Evolutionary conservation across 1,140 invertebrate genomes (phyloP).

Genomic region (Bradynema listronoti): DNA sequence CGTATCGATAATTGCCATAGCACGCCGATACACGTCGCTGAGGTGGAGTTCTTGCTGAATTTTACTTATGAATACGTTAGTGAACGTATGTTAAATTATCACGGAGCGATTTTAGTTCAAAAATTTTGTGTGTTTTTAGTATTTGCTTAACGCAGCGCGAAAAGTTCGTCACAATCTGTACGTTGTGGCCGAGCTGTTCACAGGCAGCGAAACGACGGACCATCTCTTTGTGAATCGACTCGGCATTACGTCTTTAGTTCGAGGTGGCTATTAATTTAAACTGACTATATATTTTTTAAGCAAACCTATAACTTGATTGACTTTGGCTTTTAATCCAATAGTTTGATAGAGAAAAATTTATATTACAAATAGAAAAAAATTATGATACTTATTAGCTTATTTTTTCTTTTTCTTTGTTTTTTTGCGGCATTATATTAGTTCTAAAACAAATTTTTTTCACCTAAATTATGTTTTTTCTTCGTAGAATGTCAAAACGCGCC

Average conservation of each 20-base stretch:
- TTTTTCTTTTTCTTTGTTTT: no score
- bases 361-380: no score
- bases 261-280: constrained; percentile 65
- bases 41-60: constrained; percentile 58
- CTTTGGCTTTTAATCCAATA: no score
- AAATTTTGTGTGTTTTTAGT: constrained; percentile 62
- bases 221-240: constrained; percentile 97
- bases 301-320: no score
- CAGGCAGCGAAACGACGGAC: constrained; percentile 84
- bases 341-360: no score
- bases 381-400: no score
- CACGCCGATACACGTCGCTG: constrained; percentile 85
- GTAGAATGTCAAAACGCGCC: constrained; percentile 82
- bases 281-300: neutral
- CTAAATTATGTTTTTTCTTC: no score
- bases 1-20: constrained; percentile 98
- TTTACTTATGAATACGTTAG: neutral
- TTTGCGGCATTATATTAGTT: no score
- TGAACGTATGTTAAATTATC: neutral
- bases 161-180: constrained; percentile 82
- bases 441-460: no score
- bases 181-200: constrained; percentile 94
- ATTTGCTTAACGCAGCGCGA: constrained; percentile 81
- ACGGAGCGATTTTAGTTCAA: neutral
- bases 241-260: constrained; percentile 88